Evolutionary conservation across 1,140 invertebrate genomes (phyloP).

Genomic region (Pseudomyrmex concolor): DNA sequence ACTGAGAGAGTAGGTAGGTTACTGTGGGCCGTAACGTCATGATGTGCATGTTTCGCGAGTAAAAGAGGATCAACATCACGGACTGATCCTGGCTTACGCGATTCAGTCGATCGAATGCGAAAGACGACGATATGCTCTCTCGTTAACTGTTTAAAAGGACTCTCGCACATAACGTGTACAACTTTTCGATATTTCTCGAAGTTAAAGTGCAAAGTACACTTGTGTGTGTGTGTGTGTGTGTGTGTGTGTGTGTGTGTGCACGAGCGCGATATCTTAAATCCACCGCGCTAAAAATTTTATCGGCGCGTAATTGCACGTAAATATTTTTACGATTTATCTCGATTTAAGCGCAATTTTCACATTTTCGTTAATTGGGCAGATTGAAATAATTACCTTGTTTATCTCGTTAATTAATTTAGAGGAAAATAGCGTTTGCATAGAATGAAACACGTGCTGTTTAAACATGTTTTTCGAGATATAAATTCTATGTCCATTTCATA

Average conservation of each 20-base stretch:
- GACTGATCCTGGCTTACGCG: conserved; percentile 36
- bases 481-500: conserved; percentile 12
- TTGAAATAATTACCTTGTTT: background rate
- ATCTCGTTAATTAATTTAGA: background rate
- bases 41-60: conserved; percentile 34
- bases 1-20: conserved; percentile 22
- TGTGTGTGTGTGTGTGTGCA: too few species aligned
- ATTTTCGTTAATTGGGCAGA: background rate
- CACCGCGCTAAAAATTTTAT: background rate
- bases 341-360: background rate
- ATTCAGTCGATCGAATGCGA: conserved; percentile 17
- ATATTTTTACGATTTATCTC: background rate
- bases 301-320: background rate
- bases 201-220: background rate
- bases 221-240: too few species aligned
- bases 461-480: conserved; percentile 11
- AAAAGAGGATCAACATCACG: conserved; percentile 42
- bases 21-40: conserved; percentile 18
- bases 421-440: background rate
- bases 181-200: background rate
- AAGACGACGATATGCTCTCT: conserved; percentile 28
- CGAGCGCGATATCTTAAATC: too few species aligned
- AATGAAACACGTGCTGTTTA: background rate
- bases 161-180: background rate
- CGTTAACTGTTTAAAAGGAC: conserved; percentile 20